Base-by-base conservation (phyloP, 2,113 vertebrate genomes). In the Podilymbus podiceps region DNA sequence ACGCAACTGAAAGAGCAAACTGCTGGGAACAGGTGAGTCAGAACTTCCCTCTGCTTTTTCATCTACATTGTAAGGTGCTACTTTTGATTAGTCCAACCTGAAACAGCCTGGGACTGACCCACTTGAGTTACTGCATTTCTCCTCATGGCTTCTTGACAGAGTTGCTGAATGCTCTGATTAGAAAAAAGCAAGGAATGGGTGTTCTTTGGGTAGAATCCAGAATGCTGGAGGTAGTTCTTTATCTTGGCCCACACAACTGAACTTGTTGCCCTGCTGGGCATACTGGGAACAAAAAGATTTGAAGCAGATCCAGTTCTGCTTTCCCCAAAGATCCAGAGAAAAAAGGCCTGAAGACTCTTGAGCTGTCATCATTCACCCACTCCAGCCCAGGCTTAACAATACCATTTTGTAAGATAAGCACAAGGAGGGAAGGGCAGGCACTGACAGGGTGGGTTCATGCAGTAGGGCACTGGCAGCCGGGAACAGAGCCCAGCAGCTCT, bases 211-310 rank as follows among this genome's bases (percentile, higher is more conserved):
- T 60, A 53, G 84, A 62, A 42, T 73, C 79, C 73, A 59, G 20
- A 2, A n/a, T 33, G n/a, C 42, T 96, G 89, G 78, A 95, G 88
- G 31, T 18, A 31, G 49, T 75, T 91, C 93, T 93, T 93, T 95
- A 71, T 91, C 84, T 95, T 89, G 91, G 91, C 81, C 73, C 77
- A 71, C 56, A 25, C 44, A 55, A 24, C 40, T 83, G 74, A 79
- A 91, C 31, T 64, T 71, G 60, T 30, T 72, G 69, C 60, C 81
- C 49, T 95, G n/a, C 6, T 64, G 30, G 62, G 40, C 53, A 89
- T 13, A 59, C 9, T 15, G 42, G 68, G 50, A 92, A 79, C 33
- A 47, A 72, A 79, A 93, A 23, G 5, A 21, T 58, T 93, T 79
- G 79, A 91, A 69, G 64, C 28, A n/a, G 67, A 10, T 69, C 15